Conservation (phyloP, 2,888 invertebrate genomes). For the Caenorhabditis sp. region DNA sequence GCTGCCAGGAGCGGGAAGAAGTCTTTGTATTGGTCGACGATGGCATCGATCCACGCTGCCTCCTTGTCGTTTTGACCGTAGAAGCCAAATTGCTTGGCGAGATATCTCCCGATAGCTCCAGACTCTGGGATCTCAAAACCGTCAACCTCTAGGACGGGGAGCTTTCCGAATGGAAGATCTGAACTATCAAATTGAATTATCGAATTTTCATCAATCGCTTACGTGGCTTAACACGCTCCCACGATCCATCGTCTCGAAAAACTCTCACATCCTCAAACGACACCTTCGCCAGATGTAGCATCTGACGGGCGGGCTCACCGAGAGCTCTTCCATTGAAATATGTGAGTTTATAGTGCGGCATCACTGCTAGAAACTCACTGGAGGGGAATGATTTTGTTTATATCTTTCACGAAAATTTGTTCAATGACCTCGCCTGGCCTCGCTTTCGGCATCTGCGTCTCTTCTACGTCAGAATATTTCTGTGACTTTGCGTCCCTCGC, state of each 20-base stretch:
- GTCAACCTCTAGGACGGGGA: constrained; percentile 60
- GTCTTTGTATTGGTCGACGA: constrained; percentile 55
- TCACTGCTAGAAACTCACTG: no score
- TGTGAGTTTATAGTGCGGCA: constrained; percentile 46
- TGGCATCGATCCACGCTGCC: constrained; percentile 36
- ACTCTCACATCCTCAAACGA: constrained; percentile 35
- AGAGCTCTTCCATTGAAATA: constrained; percentile 47
- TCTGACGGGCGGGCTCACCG: constrained; percentile 13
- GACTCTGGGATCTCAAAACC: constrained; percentile 62
- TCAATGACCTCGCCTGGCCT: no score
- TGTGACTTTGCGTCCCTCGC: no score
- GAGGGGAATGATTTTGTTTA: no score
- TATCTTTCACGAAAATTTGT: no score
- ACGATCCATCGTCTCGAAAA: not conserved
- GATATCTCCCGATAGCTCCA: constrained; percentile 38
- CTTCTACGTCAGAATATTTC: no score
- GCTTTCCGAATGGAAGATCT: constrained; percentile 45
- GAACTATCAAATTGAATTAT: not conserved
- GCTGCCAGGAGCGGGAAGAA: constrained; percentile 13
- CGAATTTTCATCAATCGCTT: not conserved
- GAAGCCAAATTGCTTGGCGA: constrained; percentile 26
- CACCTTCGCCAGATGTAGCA: constrained; percentile 39
- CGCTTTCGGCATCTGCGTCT: no score
- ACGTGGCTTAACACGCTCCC: constrained; percentile 27
- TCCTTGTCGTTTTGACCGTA: constrained; percentile 9